phyloP scores from a whole-genome alignment of 2,113 vertebrate species.

The Tachycineta bicolor region DNA sequence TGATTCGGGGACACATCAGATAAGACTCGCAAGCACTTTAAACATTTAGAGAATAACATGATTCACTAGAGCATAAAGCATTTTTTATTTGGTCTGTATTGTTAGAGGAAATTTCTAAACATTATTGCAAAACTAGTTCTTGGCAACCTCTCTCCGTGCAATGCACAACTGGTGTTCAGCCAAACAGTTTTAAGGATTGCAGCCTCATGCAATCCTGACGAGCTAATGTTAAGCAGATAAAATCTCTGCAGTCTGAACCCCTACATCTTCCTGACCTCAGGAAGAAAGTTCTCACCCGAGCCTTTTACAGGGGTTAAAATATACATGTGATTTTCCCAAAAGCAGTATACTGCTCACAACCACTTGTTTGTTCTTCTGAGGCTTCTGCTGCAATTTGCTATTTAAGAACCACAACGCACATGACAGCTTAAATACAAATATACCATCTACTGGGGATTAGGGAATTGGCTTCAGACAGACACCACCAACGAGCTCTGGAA shows the following conservation, averaged over 20 bases:
- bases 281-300: background rate
- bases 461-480: background rate
- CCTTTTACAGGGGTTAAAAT: background rate
- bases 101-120: slow-evolving; percentile 14
- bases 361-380: background rate
- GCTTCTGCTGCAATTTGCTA: background rate
- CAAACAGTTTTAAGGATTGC: slow-evolving; percentile 9
- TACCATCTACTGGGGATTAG: background rate
- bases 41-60: background rate
- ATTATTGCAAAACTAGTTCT: slow-evolving; percentile 40
- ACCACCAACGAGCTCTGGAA: background rate
- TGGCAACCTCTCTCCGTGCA: background rate
- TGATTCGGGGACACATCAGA: background rate
- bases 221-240: background rate
- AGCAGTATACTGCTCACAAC: background rate
- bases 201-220: background rate
- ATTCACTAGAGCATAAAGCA: background rate
- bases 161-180: background rate
- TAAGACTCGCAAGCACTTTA: background rate
- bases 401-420: background rate
- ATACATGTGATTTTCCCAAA: background rate
- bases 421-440: background rate
- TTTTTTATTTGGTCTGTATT: background rate
- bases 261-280: background rate
- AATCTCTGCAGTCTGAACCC: background rate